phyloP scores from a whole-genome alignment of 2,888 invertebrate species.

The Pherbina coryleti region DNA sequence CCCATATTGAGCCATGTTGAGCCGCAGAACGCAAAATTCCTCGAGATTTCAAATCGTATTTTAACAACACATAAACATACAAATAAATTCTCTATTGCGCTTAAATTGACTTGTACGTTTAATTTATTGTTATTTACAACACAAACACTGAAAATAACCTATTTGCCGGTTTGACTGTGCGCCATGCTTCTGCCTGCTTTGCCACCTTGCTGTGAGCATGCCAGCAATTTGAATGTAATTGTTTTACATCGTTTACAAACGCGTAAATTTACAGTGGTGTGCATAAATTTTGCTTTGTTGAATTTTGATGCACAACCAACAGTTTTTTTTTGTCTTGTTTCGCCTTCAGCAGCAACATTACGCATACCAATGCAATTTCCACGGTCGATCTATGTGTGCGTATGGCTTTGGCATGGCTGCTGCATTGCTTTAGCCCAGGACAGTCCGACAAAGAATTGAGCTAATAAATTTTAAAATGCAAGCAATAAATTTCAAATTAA shows the following conservation, averaged over 20 bases:
- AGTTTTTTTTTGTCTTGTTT: not conserved
- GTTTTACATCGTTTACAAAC: conserved; percentile 47
- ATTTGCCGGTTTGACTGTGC: not conserved
- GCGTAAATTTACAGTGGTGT: not conserved
- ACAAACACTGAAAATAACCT: conserved; percentile 4
- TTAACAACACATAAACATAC: conserved; percentile 3
- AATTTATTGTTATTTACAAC: conserved; percentile 45
- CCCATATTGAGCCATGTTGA: conserved; percentile 27
- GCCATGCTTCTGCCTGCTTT: not conserved
- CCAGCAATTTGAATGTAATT: conserved; percentile 60
- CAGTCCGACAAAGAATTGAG: conserved; percentile 13
- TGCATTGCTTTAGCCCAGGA: not conserved
- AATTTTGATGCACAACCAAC: not conserved
- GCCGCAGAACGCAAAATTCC: conserved; percentile 1
- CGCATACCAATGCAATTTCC: not conserved
- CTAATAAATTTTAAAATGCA: conserved; percentile 65
- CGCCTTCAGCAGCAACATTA: not conserved
- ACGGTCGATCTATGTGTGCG: not conserved
- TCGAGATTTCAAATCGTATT: not conserved
- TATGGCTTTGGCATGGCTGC: not conserved
- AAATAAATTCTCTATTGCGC: conserved; percentile 27
- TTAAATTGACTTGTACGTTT: conserved; percentile 46
- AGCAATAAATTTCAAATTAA: conserved; percentile 65
- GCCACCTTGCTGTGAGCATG: conserved; percentile 46
- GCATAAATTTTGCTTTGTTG: not conserved